phyloP scores from a whole-genome alignment of 2,113 vertebrate genomes.

The Axis porcinus region DNA sequence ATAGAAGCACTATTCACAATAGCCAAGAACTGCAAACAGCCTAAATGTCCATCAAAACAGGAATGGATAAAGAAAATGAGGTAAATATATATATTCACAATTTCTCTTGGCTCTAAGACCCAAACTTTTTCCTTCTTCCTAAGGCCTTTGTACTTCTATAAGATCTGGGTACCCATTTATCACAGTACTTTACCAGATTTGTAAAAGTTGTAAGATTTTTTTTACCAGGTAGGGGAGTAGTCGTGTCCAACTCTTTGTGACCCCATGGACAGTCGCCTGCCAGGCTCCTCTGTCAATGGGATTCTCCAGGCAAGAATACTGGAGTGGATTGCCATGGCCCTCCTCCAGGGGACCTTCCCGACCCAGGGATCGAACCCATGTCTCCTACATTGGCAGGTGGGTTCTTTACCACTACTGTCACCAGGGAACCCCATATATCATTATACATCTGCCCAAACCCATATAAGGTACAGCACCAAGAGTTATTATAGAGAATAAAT shows the following conservation, averaged over 20 bases:
- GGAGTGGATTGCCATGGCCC: background rate
- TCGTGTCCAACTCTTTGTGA: background rate
- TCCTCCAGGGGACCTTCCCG: background rate
- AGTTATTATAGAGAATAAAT: background rate
- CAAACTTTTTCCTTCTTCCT: background rate
- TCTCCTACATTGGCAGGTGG: background rate
- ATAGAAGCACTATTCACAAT: background rate
- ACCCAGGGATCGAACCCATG: background rate
- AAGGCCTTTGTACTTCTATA: background rate
- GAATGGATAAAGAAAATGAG: background rate
- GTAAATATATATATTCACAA: background rate
- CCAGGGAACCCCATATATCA: background rate
- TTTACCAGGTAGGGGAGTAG: background rate
- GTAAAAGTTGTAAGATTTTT: background rate
- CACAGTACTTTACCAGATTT: background rate
- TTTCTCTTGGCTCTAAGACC: background rate
- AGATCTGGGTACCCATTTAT: background rate
- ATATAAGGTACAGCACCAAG: background rate
- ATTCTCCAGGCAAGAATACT: background rate
- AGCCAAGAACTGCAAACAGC: background rate
- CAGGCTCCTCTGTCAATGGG: background rate
- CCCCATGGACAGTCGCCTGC: background rate
- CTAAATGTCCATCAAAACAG: background rate
- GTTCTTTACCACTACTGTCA: background rate
- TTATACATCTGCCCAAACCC: background rate